Conservation (phyloP, 2,113 vertebrate species). For the Porphyrio hochstetteri region DNA sequence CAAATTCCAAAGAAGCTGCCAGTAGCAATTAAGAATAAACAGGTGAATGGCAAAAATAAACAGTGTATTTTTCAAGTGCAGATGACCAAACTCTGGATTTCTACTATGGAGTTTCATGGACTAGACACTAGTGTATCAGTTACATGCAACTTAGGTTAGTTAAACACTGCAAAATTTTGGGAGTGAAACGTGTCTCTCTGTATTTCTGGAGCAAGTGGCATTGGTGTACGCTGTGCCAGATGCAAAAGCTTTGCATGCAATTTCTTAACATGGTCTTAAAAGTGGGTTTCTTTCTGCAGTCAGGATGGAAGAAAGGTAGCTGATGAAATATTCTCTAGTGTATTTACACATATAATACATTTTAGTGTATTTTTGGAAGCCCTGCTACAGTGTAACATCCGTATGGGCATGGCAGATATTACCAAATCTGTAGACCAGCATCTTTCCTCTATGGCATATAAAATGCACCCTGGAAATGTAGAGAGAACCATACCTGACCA, state of each 20-base stretch:
- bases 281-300: background rate
- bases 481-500: background rate
- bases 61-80: background rate
- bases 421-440: too few species aligned
- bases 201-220: background rate
- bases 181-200: background rate
- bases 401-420: background rate
- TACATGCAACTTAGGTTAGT: rapidly evolving
- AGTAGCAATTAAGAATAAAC: background rate
- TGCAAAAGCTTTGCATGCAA: background rate
- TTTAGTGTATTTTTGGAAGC: background rate
- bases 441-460: background rate
- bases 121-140: background rate
- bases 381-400: background rate
- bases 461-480: background rate
- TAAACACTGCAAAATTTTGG: background rate
- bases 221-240: too few species aligned
- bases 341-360: background rate
- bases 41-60: background rate
- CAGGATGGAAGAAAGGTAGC: background rate
- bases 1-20: background rate
- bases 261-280: background rate
- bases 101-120: background rate
- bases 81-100: background rate
- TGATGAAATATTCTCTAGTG: background rate